Percentiles rank a stretch among this genome's conserved stretches.
Conservation (phyloP, 2,797 vertebrate genomes). For the Urophycis tenuis region DNA sequence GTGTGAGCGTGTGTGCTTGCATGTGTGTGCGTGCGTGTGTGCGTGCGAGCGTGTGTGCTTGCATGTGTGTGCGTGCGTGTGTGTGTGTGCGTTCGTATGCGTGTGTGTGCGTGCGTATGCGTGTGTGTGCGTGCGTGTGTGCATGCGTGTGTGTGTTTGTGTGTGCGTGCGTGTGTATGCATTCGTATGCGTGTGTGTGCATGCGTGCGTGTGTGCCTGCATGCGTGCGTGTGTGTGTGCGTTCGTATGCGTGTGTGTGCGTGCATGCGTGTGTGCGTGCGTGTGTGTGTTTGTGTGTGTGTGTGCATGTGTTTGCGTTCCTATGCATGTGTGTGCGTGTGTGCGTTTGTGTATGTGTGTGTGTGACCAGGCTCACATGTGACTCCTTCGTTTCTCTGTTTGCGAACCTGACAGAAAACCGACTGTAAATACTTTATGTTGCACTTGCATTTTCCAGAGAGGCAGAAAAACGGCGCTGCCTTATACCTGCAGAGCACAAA, state of each 20-base stretch:
- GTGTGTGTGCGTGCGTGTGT: slow-evolving; percentile 12
- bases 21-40: slow-evolving; percentile 10
- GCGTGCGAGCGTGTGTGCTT: background rate
- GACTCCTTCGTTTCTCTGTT: too few species aligned
- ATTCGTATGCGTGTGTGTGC: slow-evolving; percentile 1
- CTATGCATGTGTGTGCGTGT: background rate
- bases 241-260: slow-evolving; percentile 2
- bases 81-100: too few species aligned
- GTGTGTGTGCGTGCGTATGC: slow-evolving; percentile 9
- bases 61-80: background rate
- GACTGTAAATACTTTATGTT: too few species aligned
- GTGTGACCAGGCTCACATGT: too few species aligned
- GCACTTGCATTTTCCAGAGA: too few species aligned
- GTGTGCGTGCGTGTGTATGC: background rate
- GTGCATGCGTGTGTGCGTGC: background rate
- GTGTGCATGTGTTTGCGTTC: background rate
- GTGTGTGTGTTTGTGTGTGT: background rate
- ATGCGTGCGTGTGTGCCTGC: background rate
- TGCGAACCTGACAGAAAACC: too few species aligned
- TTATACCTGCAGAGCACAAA: too few species aligned
- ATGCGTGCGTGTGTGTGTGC: slow-evolving; percentile 11
- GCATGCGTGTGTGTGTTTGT: slow-evolving; percentile 5
- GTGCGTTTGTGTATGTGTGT: too few species aligned
- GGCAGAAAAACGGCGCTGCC: too few species aligned
- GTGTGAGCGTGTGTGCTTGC: too few species aligned